A percentile compares a stretch with the other conserved stretches of the same genome.
phyloP scores from a whole-genome alignment of 2,113 vertebrate species.

The Geococcyx californianus region DNA sequence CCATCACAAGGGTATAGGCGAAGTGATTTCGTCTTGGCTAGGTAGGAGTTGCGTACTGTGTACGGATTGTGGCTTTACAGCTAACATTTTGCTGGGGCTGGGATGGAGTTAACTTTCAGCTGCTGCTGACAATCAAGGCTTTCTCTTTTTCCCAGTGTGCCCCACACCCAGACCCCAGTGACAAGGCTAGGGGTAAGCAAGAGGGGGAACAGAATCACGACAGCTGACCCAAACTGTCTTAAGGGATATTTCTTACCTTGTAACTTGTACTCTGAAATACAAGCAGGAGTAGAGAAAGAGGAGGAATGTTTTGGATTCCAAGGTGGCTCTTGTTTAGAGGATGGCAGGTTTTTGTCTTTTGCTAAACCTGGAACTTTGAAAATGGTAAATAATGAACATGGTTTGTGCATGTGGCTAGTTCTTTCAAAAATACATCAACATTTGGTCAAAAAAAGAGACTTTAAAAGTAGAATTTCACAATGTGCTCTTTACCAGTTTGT shows the following conservation, averaged over 20 bases:
- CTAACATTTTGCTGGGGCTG: background rate
- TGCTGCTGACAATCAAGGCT: background rate
- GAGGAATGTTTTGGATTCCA: background rate
- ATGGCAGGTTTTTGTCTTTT: background rate
- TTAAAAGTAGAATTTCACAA: background rate
- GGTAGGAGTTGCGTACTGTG: background rate
- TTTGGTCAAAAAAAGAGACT: background rate
- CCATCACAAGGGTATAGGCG: background rate
- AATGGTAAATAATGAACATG: background rate
- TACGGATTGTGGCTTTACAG: background rate
- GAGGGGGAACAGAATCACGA: background rate
- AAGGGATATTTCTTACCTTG: background rate
- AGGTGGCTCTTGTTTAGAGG: background rate
- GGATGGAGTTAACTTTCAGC: background rate
- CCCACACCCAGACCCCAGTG: fast-evolving
- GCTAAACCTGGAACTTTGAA: background rate
- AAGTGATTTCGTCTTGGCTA: background rate
- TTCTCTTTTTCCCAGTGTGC: background rate
- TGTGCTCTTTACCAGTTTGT: background rate
- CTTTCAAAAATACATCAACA: background rate
- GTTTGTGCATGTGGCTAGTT: background rate
- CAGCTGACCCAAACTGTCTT: background rate
- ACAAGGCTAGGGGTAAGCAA: background rate
- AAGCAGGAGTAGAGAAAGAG: background rate
- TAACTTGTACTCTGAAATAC: background rate